phyloP scores from a whole-genome alignment of 2,113 vertebrate genomes.

The Rhea americana region DNA sequence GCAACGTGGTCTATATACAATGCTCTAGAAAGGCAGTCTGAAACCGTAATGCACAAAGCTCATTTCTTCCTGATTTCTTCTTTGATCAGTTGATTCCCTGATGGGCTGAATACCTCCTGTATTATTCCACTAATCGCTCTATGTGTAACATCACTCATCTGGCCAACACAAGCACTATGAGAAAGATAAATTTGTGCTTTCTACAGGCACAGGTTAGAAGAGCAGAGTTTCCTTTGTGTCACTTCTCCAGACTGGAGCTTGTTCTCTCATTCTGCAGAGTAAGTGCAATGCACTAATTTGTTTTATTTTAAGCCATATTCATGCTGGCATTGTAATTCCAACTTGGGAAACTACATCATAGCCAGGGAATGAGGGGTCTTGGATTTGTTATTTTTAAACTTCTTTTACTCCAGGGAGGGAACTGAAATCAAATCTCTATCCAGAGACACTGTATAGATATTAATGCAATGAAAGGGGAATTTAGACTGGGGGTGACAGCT shows the following conservation, averaged over 20 bases:
- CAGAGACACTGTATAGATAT: neutral
- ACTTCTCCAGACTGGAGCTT: neutral
- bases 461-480: constrained; percentile 36
- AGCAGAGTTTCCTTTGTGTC: neutral
- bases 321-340: constrained; percentile 41
- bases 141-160: neutral
- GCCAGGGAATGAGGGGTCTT: constrained; percentile 47
- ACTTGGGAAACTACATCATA: constrained; percentile 36
- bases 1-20: neutral
- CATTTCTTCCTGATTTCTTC: neutral
- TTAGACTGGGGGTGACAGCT: constrained; percentile 48
- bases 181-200: neutral
- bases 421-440: constrained; percentile 36
- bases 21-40: neutral
- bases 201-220: neutral
- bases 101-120: neutral
- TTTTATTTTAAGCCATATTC: constrained; percentile 51
- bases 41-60: neutral
- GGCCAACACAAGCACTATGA: neutral
- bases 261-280: neutral
- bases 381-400: constrained; percentile 62
- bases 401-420: neutral
- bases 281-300: neutral
- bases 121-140: neutral
- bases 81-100: neutral